These are phyloP conservation scores for Vollenhovia emeryi DNA, from an alignment of 1,140 invertebrate genomes.

Conservation along the genomic window DNA sequence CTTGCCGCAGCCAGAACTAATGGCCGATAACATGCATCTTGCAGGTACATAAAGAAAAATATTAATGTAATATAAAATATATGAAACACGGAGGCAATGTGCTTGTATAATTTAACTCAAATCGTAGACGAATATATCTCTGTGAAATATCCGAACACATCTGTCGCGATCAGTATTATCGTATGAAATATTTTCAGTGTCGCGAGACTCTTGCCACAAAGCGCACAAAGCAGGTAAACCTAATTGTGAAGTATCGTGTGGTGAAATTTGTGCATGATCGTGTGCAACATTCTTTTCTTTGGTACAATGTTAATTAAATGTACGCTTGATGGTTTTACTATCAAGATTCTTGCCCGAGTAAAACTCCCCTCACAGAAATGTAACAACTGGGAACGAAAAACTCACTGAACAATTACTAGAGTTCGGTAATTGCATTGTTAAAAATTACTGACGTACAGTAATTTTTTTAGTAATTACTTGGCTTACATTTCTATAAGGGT, in stretches of 20 bases:
- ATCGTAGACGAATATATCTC: not conserved
- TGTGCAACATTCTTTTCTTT: slow-evolving; percentile 7
- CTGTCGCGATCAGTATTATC: slow-evolving; percentile 27
- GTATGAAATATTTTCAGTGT: slow-evolving; percentile 71
- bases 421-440: no score
- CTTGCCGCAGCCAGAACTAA: slow-evolving; percentile 72
- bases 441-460: no score
- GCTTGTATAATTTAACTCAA: not conserved
- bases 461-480: no score
- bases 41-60: slow-evolving; percentile 67
- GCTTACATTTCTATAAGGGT: no score
- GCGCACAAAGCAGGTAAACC: slow-evolving; percentile 74
- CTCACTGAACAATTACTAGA: no score
- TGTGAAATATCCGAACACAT: not conserved
- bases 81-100: not conserved
- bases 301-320: not conserved
- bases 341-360: not conserved
- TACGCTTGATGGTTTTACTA: slow-evolving; percentile 5
- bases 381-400: no score
- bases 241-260: slow-evolving; percentile 20
- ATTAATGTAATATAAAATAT: not conserved
- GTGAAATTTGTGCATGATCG: slow-evolving; percentile 48
- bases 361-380: no score
- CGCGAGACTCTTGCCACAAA: slow-evolving; percentile 66
- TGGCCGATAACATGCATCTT: slow-evolving; percentile 68